phyloP scores from a whole-genome alignment of 2,797 vertebrate species.

The Percopsis omiscomaycus region DNA sequence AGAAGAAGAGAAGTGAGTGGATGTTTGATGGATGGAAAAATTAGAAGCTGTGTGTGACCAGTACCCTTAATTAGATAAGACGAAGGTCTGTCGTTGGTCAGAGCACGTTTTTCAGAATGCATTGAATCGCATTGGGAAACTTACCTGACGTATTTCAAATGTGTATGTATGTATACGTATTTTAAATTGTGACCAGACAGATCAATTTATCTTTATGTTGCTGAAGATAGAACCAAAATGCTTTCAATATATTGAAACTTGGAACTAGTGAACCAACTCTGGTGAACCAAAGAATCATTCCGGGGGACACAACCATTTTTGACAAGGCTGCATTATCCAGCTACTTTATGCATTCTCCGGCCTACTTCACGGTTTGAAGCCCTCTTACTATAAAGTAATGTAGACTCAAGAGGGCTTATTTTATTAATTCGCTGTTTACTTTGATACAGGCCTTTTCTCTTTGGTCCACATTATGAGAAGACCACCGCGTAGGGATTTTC shows the following conservation, averaged over 20 bases:
- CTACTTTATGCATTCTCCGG: constrained; percentile 11
- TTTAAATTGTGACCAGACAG: no score
- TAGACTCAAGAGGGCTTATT: constrained; percentile 49
- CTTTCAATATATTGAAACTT: no score
- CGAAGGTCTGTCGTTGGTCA: not conserved
- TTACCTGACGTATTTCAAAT: not conserved
- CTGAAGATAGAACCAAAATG: no score
- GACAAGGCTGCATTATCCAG: constrained; percentile 15
- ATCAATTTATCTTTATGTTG: no score
- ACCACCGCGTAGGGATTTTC: constrained; percentile 78
- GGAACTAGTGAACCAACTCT: not conserved
- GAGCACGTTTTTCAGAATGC: not conserved
- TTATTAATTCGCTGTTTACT: constrained; percentile 71
- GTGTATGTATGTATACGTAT: not conserved
- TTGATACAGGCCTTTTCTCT: constrained; percentile 56
- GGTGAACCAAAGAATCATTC: constrained; percentile 1
- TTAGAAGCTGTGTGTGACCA: not conserved
- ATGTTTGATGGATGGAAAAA: not conserved
- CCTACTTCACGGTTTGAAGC: constrained; percentile 23
- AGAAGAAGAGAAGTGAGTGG: constrained; percentile 3
- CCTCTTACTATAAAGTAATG: constrained; percentile 37
- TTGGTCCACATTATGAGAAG: constrained; percentile 53
- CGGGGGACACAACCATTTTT: constrained; percentile 9
- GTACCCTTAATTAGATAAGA: not conserved
- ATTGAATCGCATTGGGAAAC: not conserved